Evolutionary conservation across 2,113 vertebrate genomes (phyloP).

Genomic region (Rhinoptilus africanus): DNA sequence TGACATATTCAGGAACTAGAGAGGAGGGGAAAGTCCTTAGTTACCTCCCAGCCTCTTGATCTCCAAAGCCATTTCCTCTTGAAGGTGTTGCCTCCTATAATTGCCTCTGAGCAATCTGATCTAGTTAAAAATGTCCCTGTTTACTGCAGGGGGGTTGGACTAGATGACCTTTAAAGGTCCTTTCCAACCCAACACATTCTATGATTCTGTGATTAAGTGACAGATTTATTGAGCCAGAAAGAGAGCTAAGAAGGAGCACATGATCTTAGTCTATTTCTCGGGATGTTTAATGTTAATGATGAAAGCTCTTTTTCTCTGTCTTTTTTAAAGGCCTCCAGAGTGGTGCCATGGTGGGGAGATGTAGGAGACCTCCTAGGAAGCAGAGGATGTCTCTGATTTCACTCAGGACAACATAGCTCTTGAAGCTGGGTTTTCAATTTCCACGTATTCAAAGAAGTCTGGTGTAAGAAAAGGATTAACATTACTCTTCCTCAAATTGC

Average conservation of each 20-base stretch:
- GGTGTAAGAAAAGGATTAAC: background rate
- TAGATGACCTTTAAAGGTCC: no score
- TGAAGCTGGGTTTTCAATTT: background rate
- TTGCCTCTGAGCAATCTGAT: no score
- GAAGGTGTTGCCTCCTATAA: background rate
- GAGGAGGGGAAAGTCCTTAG: background rate
- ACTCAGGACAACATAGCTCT: background rate
- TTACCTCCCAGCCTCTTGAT: background rate
- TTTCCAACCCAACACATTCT: no score
- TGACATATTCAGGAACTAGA: background rate
- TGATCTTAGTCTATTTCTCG: background rate
- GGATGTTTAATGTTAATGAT: background rate
- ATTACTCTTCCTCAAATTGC: background rate
- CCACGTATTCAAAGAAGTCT: background rate
- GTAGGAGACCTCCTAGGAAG: background rate
- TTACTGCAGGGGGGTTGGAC: no score
- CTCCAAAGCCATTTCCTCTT: background rate
- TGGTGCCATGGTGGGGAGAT: fast-evolving
- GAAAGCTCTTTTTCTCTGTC: background rate
- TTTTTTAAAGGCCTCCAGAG: background rate
- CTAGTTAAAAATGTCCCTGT: no score
- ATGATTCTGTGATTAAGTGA: background rate
- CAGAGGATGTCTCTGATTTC: background rate
- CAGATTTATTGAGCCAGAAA: background rate
- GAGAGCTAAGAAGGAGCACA: background rate